phyloP scores from a whole-genome alignment of 2,113 vertebrate genomes.

The Trachemys scripta region DNA sequence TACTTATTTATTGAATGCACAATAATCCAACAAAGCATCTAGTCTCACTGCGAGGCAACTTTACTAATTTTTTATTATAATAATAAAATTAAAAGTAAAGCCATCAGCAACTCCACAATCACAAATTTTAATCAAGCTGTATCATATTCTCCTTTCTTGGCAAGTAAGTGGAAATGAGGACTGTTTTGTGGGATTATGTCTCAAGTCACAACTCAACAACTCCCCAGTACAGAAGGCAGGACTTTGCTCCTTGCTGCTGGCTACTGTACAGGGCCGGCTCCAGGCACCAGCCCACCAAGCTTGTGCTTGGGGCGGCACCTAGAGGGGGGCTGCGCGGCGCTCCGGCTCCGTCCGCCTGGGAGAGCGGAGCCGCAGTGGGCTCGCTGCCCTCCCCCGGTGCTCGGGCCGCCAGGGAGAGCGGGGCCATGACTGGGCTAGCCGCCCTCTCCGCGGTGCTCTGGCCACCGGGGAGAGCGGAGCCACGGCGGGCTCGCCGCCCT shows the following conservation, averaged over 20 bases:
- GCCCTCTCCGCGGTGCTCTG: no score
- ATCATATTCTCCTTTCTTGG: background rate
- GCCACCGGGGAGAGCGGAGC: no score
- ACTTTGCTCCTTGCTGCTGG: background rate
- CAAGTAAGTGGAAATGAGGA: background rate
- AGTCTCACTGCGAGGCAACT: background rate
- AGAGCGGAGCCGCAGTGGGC: no score
- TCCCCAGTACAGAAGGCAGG: background rate
- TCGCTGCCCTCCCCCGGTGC: no score
- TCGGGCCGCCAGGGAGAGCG: no score
- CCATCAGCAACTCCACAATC: background rate
- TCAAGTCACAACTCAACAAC: background rate
- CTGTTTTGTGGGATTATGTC: background rate
- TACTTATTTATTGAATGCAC: background rate
- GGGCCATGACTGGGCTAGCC: no score
- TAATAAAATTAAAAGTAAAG: background rate
- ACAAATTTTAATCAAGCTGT: background rate
- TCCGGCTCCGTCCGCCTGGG: no score
- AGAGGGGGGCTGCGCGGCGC: no score
- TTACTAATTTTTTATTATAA: background rate
- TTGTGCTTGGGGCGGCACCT: no score
- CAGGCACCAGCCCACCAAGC: no score
- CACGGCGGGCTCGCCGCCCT: no score
- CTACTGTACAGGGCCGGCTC: background rate
- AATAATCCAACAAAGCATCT: background rate